A percentile compares a stretch with the other conserved stretches of the same genome.
phyloP scores from a whole-genome alignment of 2,797 vertebrate species.

The Intellagama lesueurii region DNA sequence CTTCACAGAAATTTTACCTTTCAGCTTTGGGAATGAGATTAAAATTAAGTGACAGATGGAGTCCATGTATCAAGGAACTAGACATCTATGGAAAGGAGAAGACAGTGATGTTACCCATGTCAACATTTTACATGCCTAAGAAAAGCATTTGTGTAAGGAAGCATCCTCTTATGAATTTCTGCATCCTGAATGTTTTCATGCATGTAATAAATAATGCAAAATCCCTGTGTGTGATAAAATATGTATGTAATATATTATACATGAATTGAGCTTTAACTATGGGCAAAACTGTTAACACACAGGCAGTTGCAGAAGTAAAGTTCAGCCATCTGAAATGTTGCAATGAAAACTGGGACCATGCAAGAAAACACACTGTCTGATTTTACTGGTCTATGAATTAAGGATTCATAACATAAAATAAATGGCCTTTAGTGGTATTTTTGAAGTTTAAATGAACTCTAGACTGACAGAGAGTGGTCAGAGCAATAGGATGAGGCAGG shows the following conservation, averaged over 20 bases:
- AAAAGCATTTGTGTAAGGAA: conserved; percentile 56
- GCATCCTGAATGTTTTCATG: conserved; percentile 58
- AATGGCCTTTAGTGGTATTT: neutral
- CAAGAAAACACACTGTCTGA: neutral
- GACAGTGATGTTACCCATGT: neutral
- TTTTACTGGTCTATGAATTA: conserved; percentile 21
- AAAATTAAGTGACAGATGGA: neutral
- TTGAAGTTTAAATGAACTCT: neutral
- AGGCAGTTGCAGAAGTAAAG: conserved; percentile 25
- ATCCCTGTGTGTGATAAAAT: conserved; percentile 61
- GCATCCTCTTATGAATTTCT: conserved; percentile 57
- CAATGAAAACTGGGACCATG: neutral
- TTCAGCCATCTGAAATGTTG: conserved; percentile 3
- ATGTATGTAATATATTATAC: conserved; percentile 72
- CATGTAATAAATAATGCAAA: conserved; percentile 71
- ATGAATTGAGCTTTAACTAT: conserved; percentile 65
- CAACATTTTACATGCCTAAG: conserved; percentile 40
- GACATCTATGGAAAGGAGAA: conserved; percentile 6
- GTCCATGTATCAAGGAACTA: conserved; percentile 13
- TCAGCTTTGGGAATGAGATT: neutral
- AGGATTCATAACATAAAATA: neutral
- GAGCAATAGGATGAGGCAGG: neutral
- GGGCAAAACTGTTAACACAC: conserved; percentile 55
- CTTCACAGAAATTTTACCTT: neutral
- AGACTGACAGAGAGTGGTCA: neutral